Conservation (phyloP, 2,797 vertebrate genomes). For the Spinus olivaceus region DNA sequence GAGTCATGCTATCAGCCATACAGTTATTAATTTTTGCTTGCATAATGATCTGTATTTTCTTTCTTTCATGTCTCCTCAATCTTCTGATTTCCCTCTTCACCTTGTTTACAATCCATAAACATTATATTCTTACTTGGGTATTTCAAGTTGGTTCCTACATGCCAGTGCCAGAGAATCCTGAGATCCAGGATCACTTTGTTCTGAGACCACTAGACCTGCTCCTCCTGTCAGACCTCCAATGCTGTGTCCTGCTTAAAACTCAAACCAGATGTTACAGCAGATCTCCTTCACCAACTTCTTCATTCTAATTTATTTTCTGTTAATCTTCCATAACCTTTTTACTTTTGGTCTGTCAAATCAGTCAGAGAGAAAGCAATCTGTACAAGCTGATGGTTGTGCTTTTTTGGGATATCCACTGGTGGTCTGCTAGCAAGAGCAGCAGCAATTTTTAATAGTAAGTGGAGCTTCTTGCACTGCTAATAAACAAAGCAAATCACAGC, state of each 20-base stretch:
- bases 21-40: not conserved
- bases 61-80: not conserved
- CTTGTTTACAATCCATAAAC: not conserved
- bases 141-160: not conserved
- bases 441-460: not conserved
- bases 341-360: no score
- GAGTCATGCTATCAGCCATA: not conserved
- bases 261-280: not conserved
- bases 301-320: not conserved
- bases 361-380: not conserved
- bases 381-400: not conserved
- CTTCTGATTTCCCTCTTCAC: not conserved
- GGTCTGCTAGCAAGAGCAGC: not conserved
- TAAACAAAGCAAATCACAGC: not conserved
- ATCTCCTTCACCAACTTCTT: not conserved
- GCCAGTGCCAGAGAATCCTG: not conserved
- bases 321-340: no score
- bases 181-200: not conserved
- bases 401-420: not conserved
- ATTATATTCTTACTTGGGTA: not conserved
- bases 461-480: not conserved
- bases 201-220: not conserved
- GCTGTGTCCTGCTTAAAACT: not conserved
- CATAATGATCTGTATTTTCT: not conserved
- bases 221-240: not conserved